A percentile compares a stretch with the other conserved stretches of the same genome.
These are phyloP conservation scores for Gari tellinella DNA, from an alignment of 2,888 invertebrate genomes.

Conservation along the genomic window DNA sequence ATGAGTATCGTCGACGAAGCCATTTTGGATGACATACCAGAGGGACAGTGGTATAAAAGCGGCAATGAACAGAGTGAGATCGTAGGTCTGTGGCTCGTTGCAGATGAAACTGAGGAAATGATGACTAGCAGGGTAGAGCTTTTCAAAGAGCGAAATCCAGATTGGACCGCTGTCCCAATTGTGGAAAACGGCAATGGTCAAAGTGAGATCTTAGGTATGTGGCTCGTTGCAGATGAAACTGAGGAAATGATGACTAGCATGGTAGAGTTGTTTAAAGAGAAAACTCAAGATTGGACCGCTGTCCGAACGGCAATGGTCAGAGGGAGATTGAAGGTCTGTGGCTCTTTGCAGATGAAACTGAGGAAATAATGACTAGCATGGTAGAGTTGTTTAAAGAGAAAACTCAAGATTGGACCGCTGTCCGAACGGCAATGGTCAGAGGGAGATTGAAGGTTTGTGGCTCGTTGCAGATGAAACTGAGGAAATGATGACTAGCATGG, in stretches of 20 bases:
- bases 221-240: conserved; percentile 28
- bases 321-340: conserved; percentile 24
- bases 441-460: conserved; percentile 26
- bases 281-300: conserved; percentile 20
- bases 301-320: conserved; percentile 26
- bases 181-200: conserved; percentile 34
- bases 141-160: conserved; percentile 35
- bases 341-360: conserved; percentile 26
- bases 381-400: conserved; percentile 24
- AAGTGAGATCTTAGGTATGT: conserved; percentile 21
- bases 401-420: conserved; percentile 17
- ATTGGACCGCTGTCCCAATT: conserved; percentile 14
- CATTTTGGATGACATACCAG: too few species aligned
- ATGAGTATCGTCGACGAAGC: too few species aligned
- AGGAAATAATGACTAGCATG: conserved; percentile 18
- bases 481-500: conserved; percentile 18
- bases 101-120: conserved; percentile 23
- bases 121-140: conserved; percentile 12
- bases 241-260: conserved; percentile 17
- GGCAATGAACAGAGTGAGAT: conserved; percentile 31
- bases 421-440: conserved; percentile 31
- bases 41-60: too few species aligned
- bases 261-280: conserved; percentile 25
- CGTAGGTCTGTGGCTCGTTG: conserved; percentile 23
- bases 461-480: conserved; percentile 26